Conservation (phyloP, 2,797 vertebrate genomes). For the Hydrophis major region DNA sequence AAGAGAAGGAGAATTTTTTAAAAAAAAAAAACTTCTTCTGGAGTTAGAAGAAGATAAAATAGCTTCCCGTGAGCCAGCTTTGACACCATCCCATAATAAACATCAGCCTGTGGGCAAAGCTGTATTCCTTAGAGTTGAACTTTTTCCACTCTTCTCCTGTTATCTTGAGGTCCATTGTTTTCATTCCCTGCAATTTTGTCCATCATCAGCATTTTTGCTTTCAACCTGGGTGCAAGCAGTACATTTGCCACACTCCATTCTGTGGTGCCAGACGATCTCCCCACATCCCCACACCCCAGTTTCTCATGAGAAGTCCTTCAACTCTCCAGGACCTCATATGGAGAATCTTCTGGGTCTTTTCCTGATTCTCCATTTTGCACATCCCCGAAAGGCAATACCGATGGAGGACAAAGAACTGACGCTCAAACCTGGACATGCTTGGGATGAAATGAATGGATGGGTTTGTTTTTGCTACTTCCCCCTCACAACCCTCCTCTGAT, state of each 20-base stretch:
- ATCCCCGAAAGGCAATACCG: not conserved
- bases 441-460: slow-evolving; percentile 14
- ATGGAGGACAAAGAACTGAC: slow-evolving; percentile 3
- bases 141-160: not conserved
- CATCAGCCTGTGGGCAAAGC: not conserved
- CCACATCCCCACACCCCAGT: not conserved
- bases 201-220: slow-evolving; percentile 6
- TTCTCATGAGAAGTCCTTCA: slow-evolving; percentile 8
- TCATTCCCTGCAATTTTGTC: not conserved
- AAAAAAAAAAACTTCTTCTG: not conserved
- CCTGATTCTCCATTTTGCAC: slow-evolving; percentile 44
- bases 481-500: not conserved
- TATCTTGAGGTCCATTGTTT: not conserved
- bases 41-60: not conserved
- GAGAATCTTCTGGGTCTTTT: slow-evolving; percentile 39
- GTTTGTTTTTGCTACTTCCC: not conserved
- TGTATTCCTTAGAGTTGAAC: slow-evolving; percentile 7
- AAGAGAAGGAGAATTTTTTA: not conserved
- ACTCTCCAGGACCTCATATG: slow-evolving; percentile 27
- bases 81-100: not conserved
- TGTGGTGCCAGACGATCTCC: slow-evolving; percentile 2
- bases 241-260: slow-evolving; percentile 33
- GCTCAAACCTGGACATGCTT: slow-evolving; percentile 49
- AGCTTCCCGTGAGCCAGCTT: not conserved
- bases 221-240: slow-evolving; percentile 36